Conservation (phyloP, 1,140 invertebrate genomes). For the Bombus difficillimus region DNA sequence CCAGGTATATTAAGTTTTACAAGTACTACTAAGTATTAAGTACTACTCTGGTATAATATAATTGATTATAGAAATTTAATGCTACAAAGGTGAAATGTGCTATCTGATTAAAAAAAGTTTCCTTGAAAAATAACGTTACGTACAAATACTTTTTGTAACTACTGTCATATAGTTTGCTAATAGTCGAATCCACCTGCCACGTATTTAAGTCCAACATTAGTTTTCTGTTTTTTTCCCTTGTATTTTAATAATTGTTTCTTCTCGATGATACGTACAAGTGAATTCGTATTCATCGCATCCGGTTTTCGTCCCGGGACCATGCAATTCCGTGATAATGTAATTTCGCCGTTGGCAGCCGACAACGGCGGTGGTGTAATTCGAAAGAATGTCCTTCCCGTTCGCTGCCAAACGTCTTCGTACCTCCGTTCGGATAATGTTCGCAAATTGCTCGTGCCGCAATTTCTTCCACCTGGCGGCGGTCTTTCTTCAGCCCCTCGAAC, state of each 20-base stretch:
- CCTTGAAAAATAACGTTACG: too few species aligned
- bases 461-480: conserved; percentile 58
- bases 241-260: neutral
- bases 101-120: too few species aligned
- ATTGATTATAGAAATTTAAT: too few species aligned
- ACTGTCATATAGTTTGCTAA: too few species aligned
- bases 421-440: conserved; percentile 70
- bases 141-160: too few species aligned
- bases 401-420: conserved; percentile 64
- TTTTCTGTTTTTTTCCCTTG: neutral
- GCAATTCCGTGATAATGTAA: conserved; percentile 68
- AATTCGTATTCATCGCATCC: conserved; percentile 21
- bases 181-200: too few species aligned
- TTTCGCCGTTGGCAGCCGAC: conserved; percentile 68
- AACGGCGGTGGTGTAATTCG: conserved; percentile 68
- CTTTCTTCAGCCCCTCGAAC: conserved; percentile 23
- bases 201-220: neutral
- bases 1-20: too few species aligned
- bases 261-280: conserved; percentile 2
- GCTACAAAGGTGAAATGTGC: too few species aligned
- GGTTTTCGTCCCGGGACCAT: neutral
- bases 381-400: conserved; percentile 65
- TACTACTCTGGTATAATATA: too few species aligned
- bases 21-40: too few species aligned
- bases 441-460: conserved; percentile 63